A percentile compares a stretch with the other conserved stretches of the same genome.
Conservation (phyloP, 2,797 vertebrate species). For the Enteromius viviparus region DNA sequence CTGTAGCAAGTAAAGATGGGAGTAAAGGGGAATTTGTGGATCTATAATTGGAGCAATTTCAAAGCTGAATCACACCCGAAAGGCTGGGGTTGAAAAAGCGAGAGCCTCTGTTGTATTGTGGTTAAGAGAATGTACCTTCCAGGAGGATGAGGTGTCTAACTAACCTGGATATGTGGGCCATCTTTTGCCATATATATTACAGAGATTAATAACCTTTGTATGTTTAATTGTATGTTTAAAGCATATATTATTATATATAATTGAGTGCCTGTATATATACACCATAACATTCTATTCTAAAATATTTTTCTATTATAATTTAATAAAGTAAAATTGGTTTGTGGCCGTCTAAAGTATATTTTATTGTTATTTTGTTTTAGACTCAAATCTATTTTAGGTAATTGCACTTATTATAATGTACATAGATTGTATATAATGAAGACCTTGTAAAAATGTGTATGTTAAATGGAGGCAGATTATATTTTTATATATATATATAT, state of each 20-base stretch:
- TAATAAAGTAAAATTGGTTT: too few relatives aligned
- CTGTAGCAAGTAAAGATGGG: conserved; percentile 35
- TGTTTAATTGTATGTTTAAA: not conserved
- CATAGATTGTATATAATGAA: not conserved
- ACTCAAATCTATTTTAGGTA: too few relatives aligned
- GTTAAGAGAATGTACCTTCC: conserved; percentile 3
- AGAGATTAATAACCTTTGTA: not conserved
- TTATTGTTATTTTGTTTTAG: too few relatives aligned
- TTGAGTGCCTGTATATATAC: too few relatives aligned
- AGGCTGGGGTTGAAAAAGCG: conserved; percentile 15
- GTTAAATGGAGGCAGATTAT: not conserved
- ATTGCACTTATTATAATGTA: not conserved
- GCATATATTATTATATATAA: too few relatives aligned
- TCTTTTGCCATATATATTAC: not conserved
- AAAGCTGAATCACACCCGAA: conserved; percentile 33
- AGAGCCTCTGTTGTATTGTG: conserved; percentile 10
- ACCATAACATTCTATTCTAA: too few relatives aligned
- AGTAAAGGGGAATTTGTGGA: conserved; percentile 36
- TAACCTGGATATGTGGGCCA: not conserved
- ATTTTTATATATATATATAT: too few relatives aligned
- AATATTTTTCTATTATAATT: too few relatives aligned
- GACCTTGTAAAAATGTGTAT: too few relatives aligned
- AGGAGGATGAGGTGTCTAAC: conserved; percentile 22
- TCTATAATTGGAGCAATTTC: conserved; percentile 57
- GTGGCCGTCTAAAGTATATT: too few relatives aligned